Percentiles rank a stretch among this genome's conserved stretches.
phyloP scores from a whole-genome alignment of 2,797 vertebrate species.

The Lateolabrax maculatus region DNA sequence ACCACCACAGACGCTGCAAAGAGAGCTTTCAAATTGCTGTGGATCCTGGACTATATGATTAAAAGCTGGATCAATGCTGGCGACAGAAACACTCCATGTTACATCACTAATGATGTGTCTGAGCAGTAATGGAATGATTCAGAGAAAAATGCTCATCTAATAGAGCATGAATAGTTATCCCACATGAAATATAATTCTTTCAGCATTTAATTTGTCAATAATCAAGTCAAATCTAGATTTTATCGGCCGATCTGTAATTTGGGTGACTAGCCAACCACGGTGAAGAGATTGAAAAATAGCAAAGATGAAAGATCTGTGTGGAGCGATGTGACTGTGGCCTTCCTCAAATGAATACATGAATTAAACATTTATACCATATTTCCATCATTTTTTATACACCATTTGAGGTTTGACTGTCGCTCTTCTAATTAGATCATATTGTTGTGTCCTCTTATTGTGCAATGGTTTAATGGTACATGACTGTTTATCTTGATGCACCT shows the following conservation, averaged over 20 bases:
- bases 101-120: slow-evolving; percentile 5
- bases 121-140: neutral
- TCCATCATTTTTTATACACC: too few relatives aligned
- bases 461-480: neutral
- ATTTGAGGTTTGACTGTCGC: neutral
- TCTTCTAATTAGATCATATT: neutral
- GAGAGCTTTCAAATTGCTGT: slow-evolving; percentile 8
- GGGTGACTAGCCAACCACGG: slow-evolving; percentile 21
- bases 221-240: slow-evolving; percentile 15
- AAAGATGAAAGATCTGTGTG: too few relatives aligned
- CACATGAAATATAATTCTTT: slow-evolving; percentile 5
- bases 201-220: slow-evolving; percentile 23
- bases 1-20: neutral
- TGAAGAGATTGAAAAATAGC: neutral
- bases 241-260: slow-evolving; percentile 30
- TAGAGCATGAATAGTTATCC: slow-evolving; percentile 15
- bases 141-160: neutral
- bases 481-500: too few relatives aligned
- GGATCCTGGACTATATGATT: slow-evolving; percentile 8
- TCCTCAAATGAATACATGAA: too few relatives aligned
- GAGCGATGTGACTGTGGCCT: too few relatives aligned
- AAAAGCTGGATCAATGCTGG: slow-evolving; percentile 25
- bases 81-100: neutral
- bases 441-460: neutral
- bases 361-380: too few relatives aligned